Evolutionary conservation across 2,888 invertebrate species (phyloP), one percentile per base, ranked within the genome.

Genomic region (Elysia crispata): DNA sequence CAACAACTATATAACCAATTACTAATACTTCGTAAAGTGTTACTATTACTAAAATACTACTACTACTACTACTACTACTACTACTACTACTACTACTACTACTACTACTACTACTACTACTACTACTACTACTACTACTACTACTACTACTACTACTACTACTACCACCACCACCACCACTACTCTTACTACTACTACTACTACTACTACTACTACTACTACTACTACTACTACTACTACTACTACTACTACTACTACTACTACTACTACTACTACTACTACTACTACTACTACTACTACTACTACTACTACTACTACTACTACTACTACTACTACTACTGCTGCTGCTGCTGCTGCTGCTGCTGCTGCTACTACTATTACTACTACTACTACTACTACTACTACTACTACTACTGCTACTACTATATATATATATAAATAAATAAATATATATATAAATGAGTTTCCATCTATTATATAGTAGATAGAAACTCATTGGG

Each of bases 351-450:
- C 60, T 74, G 3, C 60, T 74, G 3, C 60, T 75, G 8, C 75
- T 75, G 8, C 57, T 75, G 1, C 60, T 75, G 11, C 30, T 23
- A 75, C 31, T 75, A 57, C 30, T 25, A 57, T 23, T 76, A 76
- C 41, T 76, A 76, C 41, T 64, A 64, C 41, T 76, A 33, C 64
- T 64, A 33, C 49, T 64, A 64, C 41, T 64, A 64, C 64, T 64
- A 33, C 64, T 64, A 33, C 41, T 76, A 76, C 64, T 76, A 76
- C 64, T 76, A 66, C 74, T 74, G 20, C 74, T 57, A 25, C 74
- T 74, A 57, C 74, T 23, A n/a, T n/a, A 15, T 54, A 13, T 54
- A 54, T n/a, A n/a, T n/a, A n/a, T n/a, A n/a, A n/a, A n/a, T n/a
- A n/a, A n/a, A n/a, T n/a, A n/a, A n/a, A n/a, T n/a, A n/a, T n/a